phyloP scores from a whole-genome alignment of 2,888 invertebrate species.

The Chymomyza fuscimana region DNA sequence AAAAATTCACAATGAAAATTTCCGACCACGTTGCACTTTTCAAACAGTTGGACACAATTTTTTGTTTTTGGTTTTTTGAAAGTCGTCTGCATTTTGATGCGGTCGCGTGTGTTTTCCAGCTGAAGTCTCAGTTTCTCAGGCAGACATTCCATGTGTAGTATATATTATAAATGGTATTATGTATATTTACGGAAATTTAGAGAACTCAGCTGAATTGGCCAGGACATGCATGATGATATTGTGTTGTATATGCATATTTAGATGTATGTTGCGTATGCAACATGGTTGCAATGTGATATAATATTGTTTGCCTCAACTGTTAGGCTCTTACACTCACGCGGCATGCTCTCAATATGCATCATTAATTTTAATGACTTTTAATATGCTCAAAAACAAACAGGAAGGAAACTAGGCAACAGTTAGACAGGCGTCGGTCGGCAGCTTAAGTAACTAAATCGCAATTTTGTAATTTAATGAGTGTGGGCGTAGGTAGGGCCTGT shows the following conservation, averaged over 20 bases:
- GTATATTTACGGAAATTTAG: background rate
- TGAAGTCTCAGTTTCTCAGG: conserved; percentile 33
- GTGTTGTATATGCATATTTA: background rate
- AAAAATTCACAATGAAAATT: background rate
- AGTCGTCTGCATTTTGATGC: background rate
- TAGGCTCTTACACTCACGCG: background rate
- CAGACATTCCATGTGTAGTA: background rate
- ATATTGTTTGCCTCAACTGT: background rate
- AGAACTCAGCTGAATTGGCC: background rate
- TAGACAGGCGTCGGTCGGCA: conserved; percentile 9
- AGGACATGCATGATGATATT: background rate
- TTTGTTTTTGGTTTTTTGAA: background rate
- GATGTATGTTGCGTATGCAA: background rate
- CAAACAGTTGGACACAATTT: background rate
- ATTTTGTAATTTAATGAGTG: conserved; percentile 39
- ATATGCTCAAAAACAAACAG: conserved; percentile 21
- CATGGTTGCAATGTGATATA: background rate
- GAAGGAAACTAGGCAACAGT: conserved; percentile 3
- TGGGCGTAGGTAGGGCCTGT: background rate
- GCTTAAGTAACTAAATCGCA: conserved; percentile 36
- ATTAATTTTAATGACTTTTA: conserved; percentile 70
- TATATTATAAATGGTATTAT: background rate
- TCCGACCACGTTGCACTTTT: conserved; percentile 37
- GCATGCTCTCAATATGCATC: conserved; percentile 46
- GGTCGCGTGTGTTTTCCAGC: too few relatives aligned